A percentile compares a stretch with the other conserved stretches of the same genome.
phyloP scores from a whole-genome alignment of 2,797 vertebrate genomes.

The Channallabes apus region DNA sequence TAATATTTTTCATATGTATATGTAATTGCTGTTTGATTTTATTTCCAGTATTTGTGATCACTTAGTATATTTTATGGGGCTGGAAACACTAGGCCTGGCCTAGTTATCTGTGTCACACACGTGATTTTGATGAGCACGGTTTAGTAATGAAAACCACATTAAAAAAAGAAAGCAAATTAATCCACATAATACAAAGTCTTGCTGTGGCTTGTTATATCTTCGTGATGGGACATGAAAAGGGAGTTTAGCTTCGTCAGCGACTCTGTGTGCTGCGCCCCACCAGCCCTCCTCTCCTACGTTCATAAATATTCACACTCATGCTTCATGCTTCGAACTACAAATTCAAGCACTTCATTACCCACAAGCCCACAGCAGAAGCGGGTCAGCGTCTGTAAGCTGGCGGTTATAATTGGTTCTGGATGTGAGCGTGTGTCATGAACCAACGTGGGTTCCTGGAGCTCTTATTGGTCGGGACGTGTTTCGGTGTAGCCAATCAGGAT shows the following conservation, averaged over 20 bases:
- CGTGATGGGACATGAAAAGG: constrained; percentile 28
- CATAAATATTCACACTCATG: constrained; percentile 21
- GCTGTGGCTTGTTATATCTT: constrained; percentile 32
- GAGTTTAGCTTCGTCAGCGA: constrained; percentile 33
- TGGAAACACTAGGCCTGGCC: neutral
- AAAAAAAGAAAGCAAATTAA: too few relatives aligned
- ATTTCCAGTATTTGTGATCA: neutral
- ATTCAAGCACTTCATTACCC: constrained; percentile 45
- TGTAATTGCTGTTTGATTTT: neutral
- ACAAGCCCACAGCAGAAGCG: constrained; percentile 9
- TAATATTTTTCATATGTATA: neutral
- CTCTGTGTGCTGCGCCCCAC: neutral
- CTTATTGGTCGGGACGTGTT: constrained; percentile 34
- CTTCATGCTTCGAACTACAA: neutral
- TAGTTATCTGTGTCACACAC: neutral
- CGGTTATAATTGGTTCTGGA: constrained; percentile 33
- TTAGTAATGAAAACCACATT: constrained; percentile 40
- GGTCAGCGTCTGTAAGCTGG: neutral
- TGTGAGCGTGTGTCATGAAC: constrained; percentile 24
- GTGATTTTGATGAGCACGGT: constrained; percentile 15
- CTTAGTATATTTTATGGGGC: neutral
- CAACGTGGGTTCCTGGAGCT: constrained; percentile 51
- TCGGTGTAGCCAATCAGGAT: constrained; percentile 33
- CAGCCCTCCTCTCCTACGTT: neutral
- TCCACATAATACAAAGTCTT: constrained; percentile 33